phyloP scores from a whole-genome alignment of 2,797 vertebrate genomes.

The Synanceia verrucosa region DNA sequence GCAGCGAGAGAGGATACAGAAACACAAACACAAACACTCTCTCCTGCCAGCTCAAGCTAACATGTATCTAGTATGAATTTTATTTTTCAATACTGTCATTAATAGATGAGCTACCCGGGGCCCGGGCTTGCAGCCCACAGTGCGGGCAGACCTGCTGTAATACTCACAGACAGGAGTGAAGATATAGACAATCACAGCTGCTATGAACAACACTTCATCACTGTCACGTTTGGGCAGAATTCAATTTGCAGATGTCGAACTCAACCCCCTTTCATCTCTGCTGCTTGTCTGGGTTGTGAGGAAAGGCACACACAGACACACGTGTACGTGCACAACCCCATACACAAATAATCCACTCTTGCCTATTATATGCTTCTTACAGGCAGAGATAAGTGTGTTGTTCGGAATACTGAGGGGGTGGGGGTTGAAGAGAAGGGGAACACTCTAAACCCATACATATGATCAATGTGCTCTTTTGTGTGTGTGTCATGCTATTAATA shows the following conservation, averaged over 20 bases:
- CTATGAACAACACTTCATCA: slow-evolving; percentile 93
- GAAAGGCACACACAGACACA: slow-evolving; percentile 5
- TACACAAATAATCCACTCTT: slow-evolving; percentile 34
- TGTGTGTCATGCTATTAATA: not conserved
- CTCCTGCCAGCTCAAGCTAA: slow-evolving; percentile 54
- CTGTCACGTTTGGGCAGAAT: slow-evolving; percentile 90
- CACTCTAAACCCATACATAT: slow-evolving; percentile 28
- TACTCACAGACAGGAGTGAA: slow-evolving; percentile 83
- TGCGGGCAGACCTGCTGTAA: slow-evolving; percentile 77
- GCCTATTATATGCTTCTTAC: slow-evolving; percentile 86
- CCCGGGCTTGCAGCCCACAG: slow-evolving; percentile 68
- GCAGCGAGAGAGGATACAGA: slow-evolving; percentile 34
- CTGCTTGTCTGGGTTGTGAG: slow-evolving; percentile 48
- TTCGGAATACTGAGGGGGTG: slow-evolving; percentile 35
- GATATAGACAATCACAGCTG: slow-evolving; percentile 90
- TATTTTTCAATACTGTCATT: slow-evolving; percentile 85
- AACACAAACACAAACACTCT: slow-evolving; percentile 50
- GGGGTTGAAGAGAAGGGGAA: slow-evolving; percentile 24
- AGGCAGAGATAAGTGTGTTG: slow-evolving; percentile 79
- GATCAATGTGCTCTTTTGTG: slow-evolving; percentile 32
- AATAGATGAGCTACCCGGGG: slow-evolving; percentile 82
- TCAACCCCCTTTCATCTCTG: slow-evolving; percentile 27
- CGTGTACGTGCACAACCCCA: not conserved
- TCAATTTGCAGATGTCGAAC: slow-evolving; percentile 85
- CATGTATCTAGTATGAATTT: slow-evolving; percentile 81